Conservation (phyloP, 2,888 invertebrate species). For the Euproctis similis region DNA sequence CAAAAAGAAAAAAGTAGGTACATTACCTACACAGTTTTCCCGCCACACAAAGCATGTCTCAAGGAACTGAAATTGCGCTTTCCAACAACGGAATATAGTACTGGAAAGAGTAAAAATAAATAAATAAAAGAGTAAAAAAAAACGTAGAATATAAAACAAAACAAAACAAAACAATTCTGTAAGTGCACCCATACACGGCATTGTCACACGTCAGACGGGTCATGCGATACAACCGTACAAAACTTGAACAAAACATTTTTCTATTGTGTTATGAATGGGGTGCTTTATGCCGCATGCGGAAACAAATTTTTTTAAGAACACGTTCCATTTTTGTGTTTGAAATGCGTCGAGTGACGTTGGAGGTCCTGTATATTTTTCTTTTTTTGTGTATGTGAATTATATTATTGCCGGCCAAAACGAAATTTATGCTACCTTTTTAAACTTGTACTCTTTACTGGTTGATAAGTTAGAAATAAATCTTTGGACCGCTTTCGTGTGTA, state of each 20-base stretch:
- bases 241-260: constrained; percentile 53
- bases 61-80: constrained; percentile 37
- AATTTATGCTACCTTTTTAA: too few relatives aligned
- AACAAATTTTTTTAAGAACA: constrained; percentile 69
- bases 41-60: constrained; percentile 33
- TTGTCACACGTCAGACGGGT: constrained; percentile 50
- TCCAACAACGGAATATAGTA: constrained; percentile 27
- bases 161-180: constrained; percentile 66
- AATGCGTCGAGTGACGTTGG: not conserved
- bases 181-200: constrained; percentile 49
- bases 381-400: too few relatives aligned
- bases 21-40: constrained; percentile 21
- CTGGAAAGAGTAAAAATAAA: too few relatives aligned
- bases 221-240: constrained; percentile 38
- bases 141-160: constrained; percentile 22
- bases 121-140: constrained; percentile 22
- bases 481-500: too few relatives aligned
- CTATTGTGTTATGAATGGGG: constrained; percentile 67
- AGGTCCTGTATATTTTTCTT: not conserved
- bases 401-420: too few relatives aligned
- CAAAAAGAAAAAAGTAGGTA: too few relatives aligned
- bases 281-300: constrained; percentile 60
- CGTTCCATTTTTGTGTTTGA: constrained; percentile 36
- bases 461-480: too few relatives aligned
- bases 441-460: too few relatives aligned